Base-by-base conservation (phyloP, 1,140 invertebrate genomes). In the Lepidurus couesii region DNA sequence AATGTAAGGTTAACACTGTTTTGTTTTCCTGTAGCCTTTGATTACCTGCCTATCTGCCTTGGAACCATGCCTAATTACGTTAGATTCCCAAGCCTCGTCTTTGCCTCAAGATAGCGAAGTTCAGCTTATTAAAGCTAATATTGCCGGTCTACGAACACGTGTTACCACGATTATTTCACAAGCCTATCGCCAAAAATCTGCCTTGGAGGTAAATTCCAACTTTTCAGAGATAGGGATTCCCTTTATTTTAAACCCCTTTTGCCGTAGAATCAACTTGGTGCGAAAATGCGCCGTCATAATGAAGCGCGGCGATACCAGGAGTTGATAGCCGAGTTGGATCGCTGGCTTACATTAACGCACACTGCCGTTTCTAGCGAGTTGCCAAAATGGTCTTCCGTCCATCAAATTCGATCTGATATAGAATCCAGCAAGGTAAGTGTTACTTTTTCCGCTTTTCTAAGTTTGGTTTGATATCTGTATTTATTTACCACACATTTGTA, bases 321-420 rank as follows among this genome's bases (percentile, higher is more conserved):
- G 75, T 86, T 90, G 81, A 85, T 92, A 47, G 86, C 86, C 45
- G 89, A 91, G 82, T 87, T 91, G 0, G 90, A 91, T 81, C 82
- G 84, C 53, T 91, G 90, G 90, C 83, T 91, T 21, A 81, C 79
- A 3, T 83, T 84, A 77, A 82, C 82, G n/a, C 82, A 78, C 77
- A 65, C 74, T 24, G 77, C 82, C 74, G 77, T 81, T 73, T 80
- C 78, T 11, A 43, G 79, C 24, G 81, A 82, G 75, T 73, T 80
- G 13, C 78, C 78, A 11, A 79, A 79, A 47, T 74, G 74, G 13
- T 77, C 80, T 16, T 82, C 81, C 34, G 74, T 79, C 13, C 43
- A 76, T 75, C 81, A 77, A 47, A 82, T 83, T 11, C 77, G 80
- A 24, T 80, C 81, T 44, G 79, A 82, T 73, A 81, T 83, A 53